phyloP scores from a whole-genome alignment of 1,140 invertebrate genomes.

The Sycobia sp. region DNA sequence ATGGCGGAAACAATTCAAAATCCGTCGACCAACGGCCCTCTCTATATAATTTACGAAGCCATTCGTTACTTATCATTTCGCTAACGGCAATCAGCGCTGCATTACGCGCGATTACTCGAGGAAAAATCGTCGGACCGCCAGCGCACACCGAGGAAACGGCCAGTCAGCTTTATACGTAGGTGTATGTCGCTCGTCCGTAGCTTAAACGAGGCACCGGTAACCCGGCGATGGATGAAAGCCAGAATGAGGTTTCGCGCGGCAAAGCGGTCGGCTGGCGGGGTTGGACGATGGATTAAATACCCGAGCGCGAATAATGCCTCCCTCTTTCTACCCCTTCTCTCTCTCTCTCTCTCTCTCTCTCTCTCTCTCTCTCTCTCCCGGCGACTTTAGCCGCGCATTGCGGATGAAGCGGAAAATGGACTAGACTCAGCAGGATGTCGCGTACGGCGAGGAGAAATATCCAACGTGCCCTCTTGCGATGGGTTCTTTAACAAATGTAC shows the following conservation, averaged over 20 bases:
- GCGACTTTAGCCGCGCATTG: not conserved
- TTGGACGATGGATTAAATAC: conserved; percentile 2
- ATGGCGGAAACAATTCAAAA: too few relatives aligned
- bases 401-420: conserved; percentile 26
- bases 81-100: too few relatives aligned
- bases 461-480: not conserved
- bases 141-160: too few relatives aligned
- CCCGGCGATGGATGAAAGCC: not conserved
- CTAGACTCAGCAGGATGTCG: conserved; percentile 14
- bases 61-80: too few relatives aligned
- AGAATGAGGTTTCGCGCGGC: not conserved
- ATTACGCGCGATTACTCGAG: too few relatives aligned
- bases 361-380: not conserved
- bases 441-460: not conserved
- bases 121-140: too few relatives aligned
- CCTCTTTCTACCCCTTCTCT: not conserved
- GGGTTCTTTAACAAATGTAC: conserved; percentile 25
- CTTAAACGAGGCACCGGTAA: not conserved
- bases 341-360: not conserved
- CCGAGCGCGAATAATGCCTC: conserved; percentile 10
- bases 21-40: too few relatives aligned
- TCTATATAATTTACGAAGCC: too few relatives aligned
- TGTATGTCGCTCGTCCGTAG: too few relatives aligned
- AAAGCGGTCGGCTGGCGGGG: not conserved
- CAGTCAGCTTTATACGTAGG: too few relatives aligned